Percentiles rank a stretch among this genome's conserved stretches.
Evolutionary conservation across 2,113 vertebrate genomes (phyloP).

Genomic region (Perca schrenkii): DNA sequence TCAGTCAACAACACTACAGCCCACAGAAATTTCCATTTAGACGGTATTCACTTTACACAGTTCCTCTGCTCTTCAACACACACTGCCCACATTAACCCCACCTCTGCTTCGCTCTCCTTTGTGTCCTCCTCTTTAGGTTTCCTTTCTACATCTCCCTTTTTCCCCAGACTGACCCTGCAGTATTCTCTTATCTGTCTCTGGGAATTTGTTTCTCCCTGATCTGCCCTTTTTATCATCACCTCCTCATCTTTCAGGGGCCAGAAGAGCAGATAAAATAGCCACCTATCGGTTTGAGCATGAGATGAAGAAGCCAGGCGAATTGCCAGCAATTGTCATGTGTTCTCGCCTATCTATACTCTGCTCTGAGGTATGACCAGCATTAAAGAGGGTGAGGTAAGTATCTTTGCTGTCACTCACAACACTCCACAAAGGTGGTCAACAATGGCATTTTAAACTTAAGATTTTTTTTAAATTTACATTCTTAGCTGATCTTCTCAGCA

Average conservation of each 20-base stretch:
- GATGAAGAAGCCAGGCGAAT: conserved; percentile 34
- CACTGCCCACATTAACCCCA: conserved; percentile 13
- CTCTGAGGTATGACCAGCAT: conserved; percentile 16
- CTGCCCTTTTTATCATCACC: conserved; percentile 46
- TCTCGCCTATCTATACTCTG: conserved; percentile 24
- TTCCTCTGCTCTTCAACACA: conserved; percentile 2
- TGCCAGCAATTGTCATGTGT: conserved; percentile 34
- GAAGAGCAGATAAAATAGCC: conserved; percentile 57
- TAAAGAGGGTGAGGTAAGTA: neutral
- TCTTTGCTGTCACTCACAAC: neutral
- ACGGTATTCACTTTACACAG: conserved; percentile 26
- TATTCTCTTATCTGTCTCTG: conserved; percentile 51
- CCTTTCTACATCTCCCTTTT: conserved; percentile 13
- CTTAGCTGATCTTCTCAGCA: neutral
- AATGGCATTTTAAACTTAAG: neutral
- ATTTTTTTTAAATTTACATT: neutral
- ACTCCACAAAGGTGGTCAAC: neutral
- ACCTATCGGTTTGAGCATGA: conserved; percentile 16
- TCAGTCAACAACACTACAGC: conserved; percentile 29
- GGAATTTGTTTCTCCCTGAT: conserved; percentile 53
- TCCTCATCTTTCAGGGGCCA: conserved; percentile 49
- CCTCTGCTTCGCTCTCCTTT: conserved; percentile 24
- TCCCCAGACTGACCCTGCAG: conserved; percentile 34
- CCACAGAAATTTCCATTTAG: conserved; percentile 45
- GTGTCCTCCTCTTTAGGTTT: conserved; percentile 10